phyloP scores from a whole-genome alignment of 2,797 vertebrate genomes.

The Scolopax bukidnonensis region DNA sequence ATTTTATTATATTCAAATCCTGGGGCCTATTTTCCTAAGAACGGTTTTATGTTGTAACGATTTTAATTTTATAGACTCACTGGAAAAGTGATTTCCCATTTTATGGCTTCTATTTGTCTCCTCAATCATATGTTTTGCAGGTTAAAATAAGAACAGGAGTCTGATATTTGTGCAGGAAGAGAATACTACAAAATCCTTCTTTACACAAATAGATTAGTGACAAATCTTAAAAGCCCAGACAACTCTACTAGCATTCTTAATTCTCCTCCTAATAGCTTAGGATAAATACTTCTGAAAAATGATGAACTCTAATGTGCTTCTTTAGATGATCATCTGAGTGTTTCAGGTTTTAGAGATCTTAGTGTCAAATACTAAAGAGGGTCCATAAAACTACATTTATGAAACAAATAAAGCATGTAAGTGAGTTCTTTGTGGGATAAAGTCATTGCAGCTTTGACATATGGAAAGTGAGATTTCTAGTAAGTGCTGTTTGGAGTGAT shows the following conservation, averaged over 20 bases:
- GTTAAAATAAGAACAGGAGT: slow-evolving; percentile 13
- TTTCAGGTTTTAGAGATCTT: slow-evolving; percentile 18
- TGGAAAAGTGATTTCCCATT: slow-evolving; percentile 25
- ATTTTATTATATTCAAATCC: slow-evolving; percentile 1
- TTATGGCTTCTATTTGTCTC: slow-evolving; percentile 31
- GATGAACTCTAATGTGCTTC: neutral
- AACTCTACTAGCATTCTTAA: neutral
- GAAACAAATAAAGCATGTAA: neutral
- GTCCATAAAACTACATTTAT: neutral
- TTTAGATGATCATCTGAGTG: neutral
- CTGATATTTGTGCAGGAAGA: neutral
- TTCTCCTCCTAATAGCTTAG: neutral
- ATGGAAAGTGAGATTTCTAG: slow-evolving; percentile 20
- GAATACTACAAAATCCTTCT: slow-evolving; percentile 15
- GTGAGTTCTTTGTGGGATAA: neutral
- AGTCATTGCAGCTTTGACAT: slow-evolving; percentile 9
- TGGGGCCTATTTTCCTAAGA: slow-evolving; percentile 7
- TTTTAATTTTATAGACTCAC: slow-evolving; percentile 35
- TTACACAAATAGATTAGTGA: slow-evolving; percentile 26
- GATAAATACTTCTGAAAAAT: slow-evolving; percentile 19
- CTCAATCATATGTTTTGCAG: neutral
- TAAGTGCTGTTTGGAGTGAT: neutral
- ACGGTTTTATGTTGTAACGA: neutral
- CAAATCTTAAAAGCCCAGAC: neutral
- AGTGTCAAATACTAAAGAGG: neutral